These are phyloP conservation scores for Aspidiotus rigidus DNA, from an alignment of 2,888 invertebrate species.

Conservation along the genomic window DNA sequence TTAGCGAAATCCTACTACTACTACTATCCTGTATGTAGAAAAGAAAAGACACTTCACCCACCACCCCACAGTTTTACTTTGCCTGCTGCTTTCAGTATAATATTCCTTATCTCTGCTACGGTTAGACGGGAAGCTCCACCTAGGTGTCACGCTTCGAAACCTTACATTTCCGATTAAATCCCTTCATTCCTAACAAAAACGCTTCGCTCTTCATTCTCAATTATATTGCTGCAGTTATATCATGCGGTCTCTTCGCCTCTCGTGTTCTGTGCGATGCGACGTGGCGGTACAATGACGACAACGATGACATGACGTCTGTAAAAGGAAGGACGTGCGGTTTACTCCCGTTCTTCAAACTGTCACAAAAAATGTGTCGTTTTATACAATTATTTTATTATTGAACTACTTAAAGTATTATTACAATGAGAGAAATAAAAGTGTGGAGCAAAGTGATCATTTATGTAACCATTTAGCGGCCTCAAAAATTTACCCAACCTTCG, in stretches of 20 bases:
- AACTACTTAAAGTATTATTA: no score
- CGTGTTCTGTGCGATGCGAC: not conserved
- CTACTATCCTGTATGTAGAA: constrained; percentile 6
- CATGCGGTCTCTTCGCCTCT: constrained; percentile 17
- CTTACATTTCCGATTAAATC: constrained; percentile 12
- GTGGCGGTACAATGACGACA: not conserved
- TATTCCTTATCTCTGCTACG: not conserved
- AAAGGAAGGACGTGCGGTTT: no score
- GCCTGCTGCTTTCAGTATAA: not conserved
- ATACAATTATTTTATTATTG: no score
- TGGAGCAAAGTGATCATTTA: no score
- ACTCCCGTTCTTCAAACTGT: no score
- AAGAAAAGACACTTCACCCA: constrained; percentile 25
- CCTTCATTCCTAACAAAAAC: constrained; percentile 26
- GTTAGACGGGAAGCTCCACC: constrained; percentile 27
- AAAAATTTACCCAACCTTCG: no score
- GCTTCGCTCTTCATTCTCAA: constrained; percentile 25
- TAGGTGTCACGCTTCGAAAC: constrained; percentile 29
- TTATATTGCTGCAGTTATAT: constrained; percentile 18
- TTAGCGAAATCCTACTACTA: constrained; percentile 27
- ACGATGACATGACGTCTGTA: no score
- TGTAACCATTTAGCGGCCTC: no score
- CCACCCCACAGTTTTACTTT: constrained; percentile 3
- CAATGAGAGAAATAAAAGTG: no score
- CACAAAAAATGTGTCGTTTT: no score